These are phyloP conservation scores for Cyphotilapia sp. DNA, from an alignment of 2,113 vertebrate species.

Conservation along the genomic window DNA sequence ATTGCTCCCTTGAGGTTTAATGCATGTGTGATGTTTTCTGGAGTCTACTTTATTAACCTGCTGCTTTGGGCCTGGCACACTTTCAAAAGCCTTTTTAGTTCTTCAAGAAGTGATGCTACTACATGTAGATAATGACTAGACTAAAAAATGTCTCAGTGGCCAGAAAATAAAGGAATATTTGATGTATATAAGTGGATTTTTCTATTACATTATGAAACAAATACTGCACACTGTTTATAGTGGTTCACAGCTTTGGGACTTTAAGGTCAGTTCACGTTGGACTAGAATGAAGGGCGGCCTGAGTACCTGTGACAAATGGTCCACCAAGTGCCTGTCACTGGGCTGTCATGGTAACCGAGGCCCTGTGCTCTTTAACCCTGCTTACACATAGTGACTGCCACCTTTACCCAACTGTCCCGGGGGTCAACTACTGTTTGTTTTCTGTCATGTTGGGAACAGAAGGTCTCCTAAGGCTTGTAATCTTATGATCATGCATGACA, in stretches of 20 bases:
- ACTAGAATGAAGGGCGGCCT: neutral
- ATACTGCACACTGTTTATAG: neutral
- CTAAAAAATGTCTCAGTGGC: neutral
- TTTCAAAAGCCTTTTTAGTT: neutral
- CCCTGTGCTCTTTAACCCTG: slow-evolving; percentile 16
- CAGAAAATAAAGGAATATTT: neutral
- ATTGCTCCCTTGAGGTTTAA: slow-evolving; percentile 26
- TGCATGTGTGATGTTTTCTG: slow-evolving; percentile 11
- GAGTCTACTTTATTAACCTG: slow-evolving; percentile 45
- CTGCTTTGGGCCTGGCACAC: slow-evolving; percentile 4
- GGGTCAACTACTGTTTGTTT: slow-evolving; percentile 40
- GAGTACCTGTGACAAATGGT: slow-evolving; percentile 27
- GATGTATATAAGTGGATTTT: neutral
- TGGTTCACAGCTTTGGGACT: neutral
- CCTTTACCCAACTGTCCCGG: slow-evolving; percentile 23
- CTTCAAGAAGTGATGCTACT: neutral
- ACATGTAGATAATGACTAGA: slow-evolving; percentile 8
- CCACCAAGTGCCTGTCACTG: slow-evolving; percentile 1
- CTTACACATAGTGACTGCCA: neutral
- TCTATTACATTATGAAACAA: neutral
- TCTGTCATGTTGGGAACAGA: slow-evolving; percentile 36
- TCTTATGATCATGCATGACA: neutral
- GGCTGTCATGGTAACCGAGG: slow-evolving; percentile 19
- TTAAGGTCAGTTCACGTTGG: neutral
- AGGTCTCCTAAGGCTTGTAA: neutral